These are phyloP conservation scores for Germaria angustata DNA, from an alignment of 2,888 invertebrate species.

Conservation along the genomic window DNA sequence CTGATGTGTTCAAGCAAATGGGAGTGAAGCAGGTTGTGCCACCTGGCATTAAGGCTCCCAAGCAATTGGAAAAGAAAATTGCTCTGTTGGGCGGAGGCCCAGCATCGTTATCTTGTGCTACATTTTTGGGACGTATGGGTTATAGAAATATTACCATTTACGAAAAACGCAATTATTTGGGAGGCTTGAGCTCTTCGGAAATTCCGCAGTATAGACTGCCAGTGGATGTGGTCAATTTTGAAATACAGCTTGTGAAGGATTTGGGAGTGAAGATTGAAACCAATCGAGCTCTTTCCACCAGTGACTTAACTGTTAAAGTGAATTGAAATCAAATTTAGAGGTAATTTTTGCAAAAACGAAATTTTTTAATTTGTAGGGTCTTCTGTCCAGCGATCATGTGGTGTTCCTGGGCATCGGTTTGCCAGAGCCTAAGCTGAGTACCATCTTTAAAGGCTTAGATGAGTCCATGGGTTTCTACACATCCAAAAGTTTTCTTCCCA, in stretches of 20 bases:
- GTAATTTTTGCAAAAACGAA: not conserved
- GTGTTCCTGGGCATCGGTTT: conserved; percentile 94
- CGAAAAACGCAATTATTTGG: conserved; percentile 92
- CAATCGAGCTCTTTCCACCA: conserved; percentile 85
- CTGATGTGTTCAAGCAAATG: conserved; percentile 98
- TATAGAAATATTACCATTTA: conserved; percentile 95
- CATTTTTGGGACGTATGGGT: conserved; percentile 95
- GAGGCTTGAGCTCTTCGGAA: conserved; percentile 96
- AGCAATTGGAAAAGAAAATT: conserved; percentile 82
- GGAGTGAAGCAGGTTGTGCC: conserved; percentile 92
- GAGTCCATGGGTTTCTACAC: conserved; percentile 94
- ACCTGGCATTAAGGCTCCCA: conserved; percentile 83
- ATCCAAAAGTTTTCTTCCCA: conserved; percentile 95
- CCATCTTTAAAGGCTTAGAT: conserved; percentile 88
- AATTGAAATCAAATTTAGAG: conserved; percentile 62
- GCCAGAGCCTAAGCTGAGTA: conserved; percentile 91
- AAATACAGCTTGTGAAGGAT: conserved; percentile 93
- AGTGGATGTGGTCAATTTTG: conserved; percentile 94
- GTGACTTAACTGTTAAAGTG: conserved; percentile 88
- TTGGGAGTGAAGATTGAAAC: conserved; percentile 93
- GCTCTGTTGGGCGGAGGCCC: conserved; percentile 97
- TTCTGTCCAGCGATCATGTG: conserved; percentile 86
- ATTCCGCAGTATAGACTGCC: conserved; percentile 98
- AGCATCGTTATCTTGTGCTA: conserved; percentile 97
- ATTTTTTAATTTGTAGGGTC: conserved; percentile 79